Evolutionary conservation across 2,888 invertebrate species (phyloP).

Genomic region (Melieria omissa): DNA sequence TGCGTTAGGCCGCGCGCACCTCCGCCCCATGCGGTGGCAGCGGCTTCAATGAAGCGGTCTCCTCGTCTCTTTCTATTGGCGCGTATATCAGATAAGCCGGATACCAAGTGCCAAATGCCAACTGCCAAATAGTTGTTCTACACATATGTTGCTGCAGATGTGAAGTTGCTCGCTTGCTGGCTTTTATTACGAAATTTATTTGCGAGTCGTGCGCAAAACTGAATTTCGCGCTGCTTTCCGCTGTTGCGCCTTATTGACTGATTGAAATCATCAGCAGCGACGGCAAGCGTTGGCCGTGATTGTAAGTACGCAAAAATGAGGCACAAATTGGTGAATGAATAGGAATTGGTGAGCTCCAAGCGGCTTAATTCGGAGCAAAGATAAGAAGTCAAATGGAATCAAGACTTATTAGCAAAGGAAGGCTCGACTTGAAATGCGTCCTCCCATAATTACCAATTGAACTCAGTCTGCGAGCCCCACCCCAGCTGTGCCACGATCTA

Average conservation of each 20-base stretch:
- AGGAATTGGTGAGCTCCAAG: neutral
- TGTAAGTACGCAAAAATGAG: neutral
- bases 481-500: no score
- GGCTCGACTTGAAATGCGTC: no score
- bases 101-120: neutral
- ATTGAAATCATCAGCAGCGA: slow-evolving; percentile 54
- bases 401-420: no score
- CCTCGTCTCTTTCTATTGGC: neutral
- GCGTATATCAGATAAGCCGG: slow-evolving; percentile 5
- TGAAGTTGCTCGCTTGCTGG: slow-evolving; percentile 31
- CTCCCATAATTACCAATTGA: no score
- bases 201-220: slow-evolving; percentile 42
- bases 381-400: neutral
- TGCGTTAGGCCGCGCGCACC: neutral
- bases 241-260: slow-evolving; percentile 53
- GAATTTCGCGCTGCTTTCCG: slow-evolving; percentile 46
- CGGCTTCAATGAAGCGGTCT: slow-evolving; percentile 20
- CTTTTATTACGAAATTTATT: slow-evolving; percentile 50
- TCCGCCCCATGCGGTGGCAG: neutral
- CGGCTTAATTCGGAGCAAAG: neutral
- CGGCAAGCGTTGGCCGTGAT: slow-evolving; percentile 3
- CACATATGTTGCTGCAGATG: slow-evolving; percentile 5
- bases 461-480: no score
- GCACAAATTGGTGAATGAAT: neutral
- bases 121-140: neutral